Base-by-base conservation (phyloP, 1,140 invertebrate genomes). In the Drosophila bipectinata region DNA sequence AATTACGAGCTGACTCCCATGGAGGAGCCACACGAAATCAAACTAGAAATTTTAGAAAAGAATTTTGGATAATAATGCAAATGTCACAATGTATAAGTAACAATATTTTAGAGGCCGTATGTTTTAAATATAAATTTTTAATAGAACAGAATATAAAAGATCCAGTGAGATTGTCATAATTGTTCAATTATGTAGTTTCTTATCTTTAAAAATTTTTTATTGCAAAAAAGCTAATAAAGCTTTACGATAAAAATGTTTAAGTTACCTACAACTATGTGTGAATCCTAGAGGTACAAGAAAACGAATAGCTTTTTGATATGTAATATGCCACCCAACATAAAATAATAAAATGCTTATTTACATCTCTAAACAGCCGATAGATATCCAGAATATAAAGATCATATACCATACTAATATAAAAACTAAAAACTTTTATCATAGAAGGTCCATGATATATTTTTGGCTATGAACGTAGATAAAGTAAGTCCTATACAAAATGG, bases 11-110 rank as follows among this genome's bases (percentile, higher is more conserved):
- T 66, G 32, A 45, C 85, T 2, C 34, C 72, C 0, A 47, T 10
- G 0, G 71, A 91, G 0, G 90, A 91, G 2, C 49, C 79, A 2
- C 26, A 39, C 2, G 73, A 87, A 14, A 60, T 85, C 10, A 75
- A 64, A 44, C 32, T 45, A 18, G 44, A 79, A 8, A 72, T 71
- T 14, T 37, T 48, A 15, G 49, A 62, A 51, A 64, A 63, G 10
- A 37, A n/a, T 37, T 10, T n/a, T 0, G 34, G 34, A 37, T 37
- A 37, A 12, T n/a, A 12, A n/a, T 37, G 3, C 4, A 28, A 28
- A 28, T 6, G 4, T 7, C 26, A 6, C 4, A 28, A 7, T 28
- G 5, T 28, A 28, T 28, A 6, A 28, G 6, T 28, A 28, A 28
- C 26, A 28, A 28, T 7, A 5, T 1, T 6, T 21, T 21, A 21